Evolutionary conservation across 1,140 invertebrate species (phyloP).

Genomic region (Tribolium madens): DNA sequence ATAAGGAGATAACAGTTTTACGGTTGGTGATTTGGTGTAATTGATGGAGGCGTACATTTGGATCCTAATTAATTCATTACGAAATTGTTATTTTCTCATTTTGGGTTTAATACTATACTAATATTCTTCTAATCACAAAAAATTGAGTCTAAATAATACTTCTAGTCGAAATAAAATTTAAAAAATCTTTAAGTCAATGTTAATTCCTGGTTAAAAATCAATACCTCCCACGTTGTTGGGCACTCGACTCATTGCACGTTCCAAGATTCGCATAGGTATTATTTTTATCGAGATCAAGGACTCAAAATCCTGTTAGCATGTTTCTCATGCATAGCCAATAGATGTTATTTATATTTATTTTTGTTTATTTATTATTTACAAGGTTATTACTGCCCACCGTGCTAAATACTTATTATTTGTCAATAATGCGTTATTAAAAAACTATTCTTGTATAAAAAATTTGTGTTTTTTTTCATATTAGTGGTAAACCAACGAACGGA

Average conservation of each 20-base stretch:
- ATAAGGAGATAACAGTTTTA: background rate
- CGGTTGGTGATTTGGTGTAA: background rate
- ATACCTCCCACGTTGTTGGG: background rate
- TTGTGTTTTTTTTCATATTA: background rate
- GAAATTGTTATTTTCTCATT: too few species aligned
- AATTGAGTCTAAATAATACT: too few species aligned
- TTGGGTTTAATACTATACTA: too few species aligned
- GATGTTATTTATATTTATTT: background rate
- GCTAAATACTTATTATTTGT: background rate
- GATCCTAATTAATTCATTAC: too few species aligned
- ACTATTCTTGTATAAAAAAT: too few species aligned
- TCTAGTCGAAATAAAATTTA: too few species aligned
- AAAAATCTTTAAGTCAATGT: too few species aligned
- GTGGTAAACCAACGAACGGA: background rate
- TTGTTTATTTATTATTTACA: background rate
- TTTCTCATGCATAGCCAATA: background rate
- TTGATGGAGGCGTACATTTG: background rate
- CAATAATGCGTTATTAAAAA: too few species aligned
- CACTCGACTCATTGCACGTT: constrained; percentile 4
- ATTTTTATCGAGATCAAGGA: constrained; percentile 6
- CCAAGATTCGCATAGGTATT: background rate
- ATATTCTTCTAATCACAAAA: too few species aligned
- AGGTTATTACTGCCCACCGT: background rate
- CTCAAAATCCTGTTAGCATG: background rate
- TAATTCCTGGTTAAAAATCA: background rate